Conservation (phyloP, 2,888 invertebrate species). For the Parnassius orleans region DNA sequence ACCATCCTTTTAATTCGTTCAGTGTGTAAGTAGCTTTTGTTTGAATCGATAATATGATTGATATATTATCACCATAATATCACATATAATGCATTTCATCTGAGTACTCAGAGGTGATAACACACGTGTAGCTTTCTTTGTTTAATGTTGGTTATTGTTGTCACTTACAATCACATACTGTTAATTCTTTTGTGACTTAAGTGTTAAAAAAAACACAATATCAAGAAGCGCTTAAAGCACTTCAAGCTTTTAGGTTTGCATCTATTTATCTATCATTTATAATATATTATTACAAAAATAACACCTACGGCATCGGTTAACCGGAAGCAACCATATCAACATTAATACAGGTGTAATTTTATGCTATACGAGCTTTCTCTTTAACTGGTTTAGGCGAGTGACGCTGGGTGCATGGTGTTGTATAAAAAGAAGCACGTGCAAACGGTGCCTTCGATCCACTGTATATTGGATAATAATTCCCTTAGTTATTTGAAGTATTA, state of each 20-base stretch:
- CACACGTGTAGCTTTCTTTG: too few relatives aligned
- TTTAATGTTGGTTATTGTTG: too few relatives aligned
- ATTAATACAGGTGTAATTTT: constrained; percentile 49
- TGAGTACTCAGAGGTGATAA: too few relatives aligned
- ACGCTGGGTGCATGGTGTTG: constrained; percentile 40
- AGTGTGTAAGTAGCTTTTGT: too few relatives aligned
- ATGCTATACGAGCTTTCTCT: constrained; percentile 61
- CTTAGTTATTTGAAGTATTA: constrained; percentile 17
- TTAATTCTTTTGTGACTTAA: too few relatives aligned
- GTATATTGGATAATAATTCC: constrained; percentile 10
- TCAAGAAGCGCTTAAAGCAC: constrained; percentile 14
- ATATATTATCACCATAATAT: too few relatives aligned
- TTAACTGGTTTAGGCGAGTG: constrained; percentile 53
- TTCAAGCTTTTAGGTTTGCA: background rate
- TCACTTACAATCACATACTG: too few relatives aligned
- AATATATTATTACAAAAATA: constrained; percentile 51
- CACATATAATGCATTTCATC: too few relatives aligned
- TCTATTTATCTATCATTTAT: constrained; percentile 22
- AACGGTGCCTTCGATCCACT: constrained; percentile 8
- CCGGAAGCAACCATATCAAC: constrained; percentile 55
- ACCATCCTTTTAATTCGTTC: too few relatives aligned
- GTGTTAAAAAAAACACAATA: too few relatives aligned
- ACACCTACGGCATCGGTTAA: constrained; percentile 54
- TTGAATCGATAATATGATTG: too few relatives aligned
- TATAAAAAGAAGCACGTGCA: constrained; percentile 40